phyloP scores from a whole-genome alignment of 2,113 vertebrate genomes.

The Bujurquina vittata region DNA sequence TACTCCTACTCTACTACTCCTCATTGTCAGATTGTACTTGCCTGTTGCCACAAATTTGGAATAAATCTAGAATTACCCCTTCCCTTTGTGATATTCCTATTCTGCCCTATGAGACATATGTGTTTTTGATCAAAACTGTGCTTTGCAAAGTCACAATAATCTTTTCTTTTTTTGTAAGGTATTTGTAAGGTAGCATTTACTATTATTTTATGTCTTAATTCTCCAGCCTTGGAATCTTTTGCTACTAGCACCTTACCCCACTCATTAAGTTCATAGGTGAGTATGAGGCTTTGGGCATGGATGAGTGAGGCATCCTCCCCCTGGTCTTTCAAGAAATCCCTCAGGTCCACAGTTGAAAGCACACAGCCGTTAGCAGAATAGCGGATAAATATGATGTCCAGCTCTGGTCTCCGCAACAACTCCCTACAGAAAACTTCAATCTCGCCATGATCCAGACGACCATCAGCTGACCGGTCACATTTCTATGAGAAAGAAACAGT shows the following conservation, averaged over 20 bases:
- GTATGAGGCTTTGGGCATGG: conserved; percentile 84
- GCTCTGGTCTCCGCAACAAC: conserved; percentile 88
- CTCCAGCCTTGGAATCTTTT: background rate
- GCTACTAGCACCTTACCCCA: conserved; percentile 81
- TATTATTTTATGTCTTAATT: background rate
- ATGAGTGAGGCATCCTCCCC: conserved; percentile 84
- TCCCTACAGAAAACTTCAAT: conserved; percentile 91
- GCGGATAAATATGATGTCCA: conserved; percentile 86
- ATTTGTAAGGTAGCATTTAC: background rate
- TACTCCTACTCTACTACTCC: background rate
- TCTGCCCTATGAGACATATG: background rate
- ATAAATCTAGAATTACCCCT: background rate
- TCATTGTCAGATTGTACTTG: background rate
- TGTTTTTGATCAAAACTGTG: background rate
- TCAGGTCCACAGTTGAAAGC: conserved; percentile 87
- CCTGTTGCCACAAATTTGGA: background rate
- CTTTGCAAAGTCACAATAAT: background rate
- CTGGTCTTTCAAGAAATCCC: conserved; percentile 89
- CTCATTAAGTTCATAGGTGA: conserved; percentile 89
- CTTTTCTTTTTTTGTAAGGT: background rate
- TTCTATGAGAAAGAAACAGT: conserved; percentile 75
- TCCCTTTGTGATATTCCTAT: background rate
- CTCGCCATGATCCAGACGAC: conserved; percentile 88
- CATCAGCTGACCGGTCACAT: conserved; percentile 87
- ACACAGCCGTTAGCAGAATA: conserved; percentile 88